A percentile compares a stretch with the other conserved stretches of the same genome.
Evolutionary conservation across 1,140 invertebrate species (phyloP).

Genomic region (Drosophila aff.): DNA sequence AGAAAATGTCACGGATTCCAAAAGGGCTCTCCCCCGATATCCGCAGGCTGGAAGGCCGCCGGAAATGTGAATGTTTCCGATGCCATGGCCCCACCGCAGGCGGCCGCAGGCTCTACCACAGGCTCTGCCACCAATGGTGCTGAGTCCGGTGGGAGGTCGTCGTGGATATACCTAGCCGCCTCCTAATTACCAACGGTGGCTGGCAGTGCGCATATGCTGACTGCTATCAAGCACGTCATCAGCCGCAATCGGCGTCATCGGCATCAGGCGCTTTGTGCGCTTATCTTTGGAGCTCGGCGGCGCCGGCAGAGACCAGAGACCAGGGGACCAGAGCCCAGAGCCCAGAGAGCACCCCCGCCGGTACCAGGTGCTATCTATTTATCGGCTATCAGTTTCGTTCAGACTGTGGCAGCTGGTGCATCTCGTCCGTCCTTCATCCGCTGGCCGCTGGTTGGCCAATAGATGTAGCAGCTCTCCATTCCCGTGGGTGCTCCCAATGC

Average conservation of each 20-base stretch:
- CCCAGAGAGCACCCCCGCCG: background rate
- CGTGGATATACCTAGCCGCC: constrained; percentile 7
- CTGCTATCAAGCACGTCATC: constrained; percentile 74
- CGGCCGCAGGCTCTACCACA: background rate
- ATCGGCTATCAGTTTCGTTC: constrained; percentile 40
- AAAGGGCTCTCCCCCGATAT: background rate
- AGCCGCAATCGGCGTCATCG: constrained; percentile 56
- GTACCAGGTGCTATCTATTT: constrained; percentile 5
- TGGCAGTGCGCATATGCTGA: constrained; percentile 55
- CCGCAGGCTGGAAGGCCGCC: no score
- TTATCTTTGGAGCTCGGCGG: constrained; percentile 14
- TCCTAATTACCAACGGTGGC: constrained; percentile 39
- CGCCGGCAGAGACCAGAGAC: constrained; percentile 11
- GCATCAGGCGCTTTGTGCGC: constrained; percentile 12
- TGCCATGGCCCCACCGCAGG: constrained; percentile 2
- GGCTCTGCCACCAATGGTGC: background rate
- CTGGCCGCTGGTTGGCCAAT: constrained; percentile 5
- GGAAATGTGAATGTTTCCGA: constrained; percentile 1
- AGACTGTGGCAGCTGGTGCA: constrained; percentile 53
- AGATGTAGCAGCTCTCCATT: constrained; percentile 28
- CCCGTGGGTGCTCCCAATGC: constrained; percentile 8
- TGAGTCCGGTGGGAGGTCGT: constrained; percentile 1
- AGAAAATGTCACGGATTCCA: background rate
- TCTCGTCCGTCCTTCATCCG: constrained; percentile 1
- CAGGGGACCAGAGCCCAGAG: background rate